phyloP scores from a whole-genome alignment of 2,888 invertebrate genomes.

The Anthophora plumipes region DNA sequence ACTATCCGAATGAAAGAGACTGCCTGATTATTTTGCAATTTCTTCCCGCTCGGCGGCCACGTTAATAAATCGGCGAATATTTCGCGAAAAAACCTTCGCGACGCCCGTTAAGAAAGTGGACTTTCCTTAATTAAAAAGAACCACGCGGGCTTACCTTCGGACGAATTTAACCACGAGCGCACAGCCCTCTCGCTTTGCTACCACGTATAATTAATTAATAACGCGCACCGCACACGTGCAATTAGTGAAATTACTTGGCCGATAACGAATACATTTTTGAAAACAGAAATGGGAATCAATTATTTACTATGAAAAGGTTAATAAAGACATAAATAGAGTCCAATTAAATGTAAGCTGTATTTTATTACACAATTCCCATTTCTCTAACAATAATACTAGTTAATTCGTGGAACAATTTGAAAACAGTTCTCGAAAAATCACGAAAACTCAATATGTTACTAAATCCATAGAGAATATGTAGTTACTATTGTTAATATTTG shows the following conservation, averaged over 20 bases:
- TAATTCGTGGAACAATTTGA: too few relatives aligned
- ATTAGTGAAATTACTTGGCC: background rate
- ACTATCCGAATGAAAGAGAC: conserved; percentile 21
- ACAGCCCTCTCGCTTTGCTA: background rate
- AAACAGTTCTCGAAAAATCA: too few relatives aligned
- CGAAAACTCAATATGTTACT: too few relatives aligned
- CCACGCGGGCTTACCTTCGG: conserved; percentile 5
- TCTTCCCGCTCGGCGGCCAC: background rate
- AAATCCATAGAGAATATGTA: too few relatives aligned
- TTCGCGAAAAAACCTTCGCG: background rate
- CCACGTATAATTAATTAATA: background rate
- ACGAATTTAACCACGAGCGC: conserved; percentile 16
- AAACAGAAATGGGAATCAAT: background rate
- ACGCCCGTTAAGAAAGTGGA: conserved; percentile 20
- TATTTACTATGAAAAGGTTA: too few relatives aligned
- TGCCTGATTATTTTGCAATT: conserved; percentile 28
- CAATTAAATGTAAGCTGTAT: too few relatives aligned
- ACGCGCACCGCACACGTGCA: background rate
- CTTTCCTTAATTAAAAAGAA: conserved; percentile 51
- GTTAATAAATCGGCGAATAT: conserved; percentile 43
- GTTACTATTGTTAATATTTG: too few relatives aligned
- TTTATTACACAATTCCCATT: too few relatives aligned
- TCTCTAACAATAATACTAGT: too few relatives aligned
- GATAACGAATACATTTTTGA: background rate
- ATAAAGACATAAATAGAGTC: too few relatives aligned